These are phyloP conservation scores for Tinea pellionella DNA, from an alignment of 2,888 invertebrate genomes.

Conservation along the genomic window DNA sequence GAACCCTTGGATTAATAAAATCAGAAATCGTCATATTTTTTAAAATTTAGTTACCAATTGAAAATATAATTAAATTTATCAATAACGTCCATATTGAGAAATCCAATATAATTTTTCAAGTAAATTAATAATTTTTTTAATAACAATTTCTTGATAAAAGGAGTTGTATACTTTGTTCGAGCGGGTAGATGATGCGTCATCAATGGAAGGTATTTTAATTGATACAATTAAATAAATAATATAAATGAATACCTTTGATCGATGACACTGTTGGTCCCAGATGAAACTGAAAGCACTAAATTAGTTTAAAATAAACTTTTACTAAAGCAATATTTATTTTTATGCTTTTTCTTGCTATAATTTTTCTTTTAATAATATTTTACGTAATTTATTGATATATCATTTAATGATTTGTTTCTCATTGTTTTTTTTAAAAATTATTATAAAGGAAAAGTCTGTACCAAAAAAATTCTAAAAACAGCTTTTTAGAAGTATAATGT, in stretches of 20 bases:
- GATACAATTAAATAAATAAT: slow-evolving; percentile 24
- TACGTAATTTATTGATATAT: slow-evolving; percentile 8
- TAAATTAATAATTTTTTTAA: too few relatives aligned
- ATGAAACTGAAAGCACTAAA: slow-evolving; percentile 58
- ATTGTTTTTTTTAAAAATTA: neutral
- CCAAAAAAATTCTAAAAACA: neutral
- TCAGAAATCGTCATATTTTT: too few relatives aligned
- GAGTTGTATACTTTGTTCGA: slow-evolving; percentile 24
- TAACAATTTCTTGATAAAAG: neutral
- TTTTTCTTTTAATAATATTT: neutral
- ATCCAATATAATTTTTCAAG: too few relatives aligned
- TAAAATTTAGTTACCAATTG: too few relatives aligned
- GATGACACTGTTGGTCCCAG: slow-evolving; percentile 36
- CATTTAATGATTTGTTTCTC: neutral
- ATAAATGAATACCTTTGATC: slow-evolving; percentile 25
- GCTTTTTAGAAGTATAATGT: neutral
- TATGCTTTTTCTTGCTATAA: neutral
- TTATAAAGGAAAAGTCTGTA: neutral
- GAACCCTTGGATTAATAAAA: too few relatives aligned
- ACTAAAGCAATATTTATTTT: slow-evolving; percentile 8
- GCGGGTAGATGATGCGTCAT: slow-evolving; percentile 51
- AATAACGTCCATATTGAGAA: too few relatives aligned
- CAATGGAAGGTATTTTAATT: slow-evolving; percentile 24
- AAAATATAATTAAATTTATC: too few relatives aligned
- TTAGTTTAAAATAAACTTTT: slow-evolving; percentile 16